phyloP scores from a whole-genome alignment of 1,140 invertebrate species.

The Drosophila quadrilineata region DNA sequence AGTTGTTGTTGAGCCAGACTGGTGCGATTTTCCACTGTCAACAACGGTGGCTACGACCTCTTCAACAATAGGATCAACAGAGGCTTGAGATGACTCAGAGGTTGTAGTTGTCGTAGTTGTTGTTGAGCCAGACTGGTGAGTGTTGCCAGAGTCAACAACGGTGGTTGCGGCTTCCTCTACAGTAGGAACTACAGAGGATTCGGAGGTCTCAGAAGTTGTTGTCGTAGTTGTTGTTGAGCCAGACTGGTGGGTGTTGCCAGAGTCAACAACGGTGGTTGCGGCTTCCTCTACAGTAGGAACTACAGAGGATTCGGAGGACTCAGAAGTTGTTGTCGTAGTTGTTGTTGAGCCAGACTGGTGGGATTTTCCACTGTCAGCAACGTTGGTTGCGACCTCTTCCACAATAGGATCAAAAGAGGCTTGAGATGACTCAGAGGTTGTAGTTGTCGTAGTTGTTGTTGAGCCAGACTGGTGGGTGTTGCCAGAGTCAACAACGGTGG shows the following conservation, averaged over 20 bases:
- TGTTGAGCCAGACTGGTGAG: background rate
- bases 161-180: background rate
- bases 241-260: conserved; percentile 1
- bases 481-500: background rate
- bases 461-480: conserved; percentile 1
- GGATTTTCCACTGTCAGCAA: background rate
- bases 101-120: background rate
- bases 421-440: background rate
- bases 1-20: background rate
- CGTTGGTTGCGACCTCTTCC: background rate
- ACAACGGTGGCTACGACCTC: background rate
- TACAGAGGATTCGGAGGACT: background rate
- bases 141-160: background rate
- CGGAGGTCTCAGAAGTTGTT: background rate
- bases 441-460: background rate
- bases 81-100: background rate
- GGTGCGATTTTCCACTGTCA: background rate
- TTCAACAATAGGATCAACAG: background rate
- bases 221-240: background rate
- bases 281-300: background rate
- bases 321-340: background rate
- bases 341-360: background rate
- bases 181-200: background rate
- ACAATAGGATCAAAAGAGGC: background rate
- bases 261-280: background rate